Conservation (phyloP, 2,797 vertebrate genomes). For the Capromys pilorides region DNA sequence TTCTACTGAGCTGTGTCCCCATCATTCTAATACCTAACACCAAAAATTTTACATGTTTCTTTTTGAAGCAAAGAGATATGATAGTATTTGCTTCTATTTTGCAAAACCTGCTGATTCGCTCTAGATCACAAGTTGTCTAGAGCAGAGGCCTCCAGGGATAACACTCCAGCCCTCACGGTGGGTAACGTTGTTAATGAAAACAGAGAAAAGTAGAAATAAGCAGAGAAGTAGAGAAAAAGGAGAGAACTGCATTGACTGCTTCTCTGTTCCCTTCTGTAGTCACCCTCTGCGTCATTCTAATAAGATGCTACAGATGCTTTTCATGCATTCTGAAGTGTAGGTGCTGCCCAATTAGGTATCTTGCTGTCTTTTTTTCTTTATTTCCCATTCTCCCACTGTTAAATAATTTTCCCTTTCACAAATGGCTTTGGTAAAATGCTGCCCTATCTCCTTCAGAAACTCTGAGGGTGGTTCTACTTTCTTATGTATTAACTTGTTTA, state of each 20-base stretch:
- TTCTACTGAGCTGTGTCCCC: too few relatives aligned
- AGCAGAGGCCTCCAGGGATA: neutral
- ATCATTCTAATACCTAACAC: neutral
- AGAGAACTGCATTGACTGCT: neutral
- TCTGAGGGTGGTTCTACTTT: neutral
- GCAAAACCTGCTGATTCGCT: neutral
- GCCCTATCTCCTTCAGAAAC: neutral
- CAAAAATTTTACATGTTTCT: neutral
- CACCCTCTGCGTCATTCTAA: neutral
- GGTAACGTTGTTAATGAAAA: neutral
- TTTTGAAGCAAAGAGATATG: neutral
- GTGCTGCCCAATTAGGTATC: too few relatives aligned
- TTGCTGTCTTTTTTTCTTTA: too few relatives aligned
- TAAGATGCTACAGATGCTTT: neutral
- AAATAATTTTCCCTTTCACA: neutral
- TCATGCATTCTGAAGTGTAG: neutral
- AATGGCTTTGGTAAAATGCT: neutral
- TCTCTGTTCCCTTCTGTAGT: neutral
- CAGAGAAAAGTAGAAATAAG: neutral
- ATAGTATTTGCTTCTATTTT: neutral
- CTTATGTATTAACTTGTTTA: neutral
- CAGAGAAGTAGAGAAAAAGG: neutral
- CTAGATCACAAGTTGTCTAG: neutral
- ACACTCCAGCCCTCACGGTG: neutral
- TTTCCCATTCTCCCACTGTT: neutral